A percentile compares a stretch with the other conserved stretches of the same genome.
Conservation (phyloP, 2,797 vertebrate genomes). For the Centroberyx gerrardi region DNA sequence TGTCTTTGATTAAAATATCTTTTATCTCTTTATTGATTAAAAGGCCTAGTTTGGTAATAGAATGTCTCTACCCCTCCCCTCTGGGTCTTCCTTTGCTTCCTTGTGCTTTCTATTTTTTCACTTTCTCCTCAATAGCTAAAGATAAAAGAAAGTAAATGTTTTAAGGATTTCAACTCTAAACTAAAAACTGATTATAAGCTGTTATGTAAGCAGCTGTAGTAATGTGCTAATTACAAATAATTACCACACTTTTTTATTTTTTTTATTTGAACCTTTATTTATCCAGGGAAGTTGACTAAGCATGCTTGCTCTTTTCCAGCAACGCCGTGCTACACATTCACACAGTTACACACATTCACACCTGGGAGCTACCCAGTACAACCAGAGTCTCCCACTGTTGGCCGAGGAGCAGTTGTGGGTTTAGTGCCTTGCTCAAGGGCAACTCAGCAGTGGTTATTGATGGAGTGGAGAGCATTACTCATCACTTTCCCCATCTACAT, state of each 20-base stretch:
- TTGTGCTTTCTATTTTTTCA: constrained; percentile 46
- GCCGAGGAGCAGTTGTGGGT: background rate
- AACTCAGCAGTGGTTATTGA: background rate
- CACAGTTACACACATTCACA: background rate
- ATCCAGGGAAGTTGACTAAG: too few species aligned
- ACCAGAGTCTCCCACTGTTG: background rate
- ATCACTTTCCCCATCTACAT: background rate
- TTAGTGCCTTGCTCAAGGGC: background rate
- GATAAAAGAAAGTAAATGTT: constrained; percentile 18
- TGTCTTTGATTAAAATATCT: constrained; percentile 89
- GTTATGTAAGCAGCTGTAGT: background rate
- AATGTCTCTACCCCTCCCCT: constrained; percentile 75
- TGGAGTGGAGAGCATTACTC: background rate
- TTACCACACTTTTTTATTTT: background rate
- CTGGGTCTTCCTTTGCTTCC: constrained; percentile 40
- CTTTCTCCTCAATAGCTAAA: constrained; percentile 15
- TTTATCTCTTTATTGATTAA: constrained; percentile 91
- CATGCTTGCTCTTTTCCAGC: too few species aligned
- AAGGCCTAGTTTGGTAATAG: constrained; percentile 86
- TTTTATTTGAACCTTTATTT: background rate
- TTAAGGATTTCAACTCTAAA: constrained; percentile 23
- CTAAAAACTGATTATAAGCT: background rate
- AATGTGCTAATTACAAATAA: background rate
- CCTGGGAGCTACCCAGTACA: too few species aligned
- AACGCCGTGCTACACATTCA: background rate